Base-by-base conservation (phyloP, 92 coral and sea anemone species). In the Epizoanthus fatuus region DNA sequence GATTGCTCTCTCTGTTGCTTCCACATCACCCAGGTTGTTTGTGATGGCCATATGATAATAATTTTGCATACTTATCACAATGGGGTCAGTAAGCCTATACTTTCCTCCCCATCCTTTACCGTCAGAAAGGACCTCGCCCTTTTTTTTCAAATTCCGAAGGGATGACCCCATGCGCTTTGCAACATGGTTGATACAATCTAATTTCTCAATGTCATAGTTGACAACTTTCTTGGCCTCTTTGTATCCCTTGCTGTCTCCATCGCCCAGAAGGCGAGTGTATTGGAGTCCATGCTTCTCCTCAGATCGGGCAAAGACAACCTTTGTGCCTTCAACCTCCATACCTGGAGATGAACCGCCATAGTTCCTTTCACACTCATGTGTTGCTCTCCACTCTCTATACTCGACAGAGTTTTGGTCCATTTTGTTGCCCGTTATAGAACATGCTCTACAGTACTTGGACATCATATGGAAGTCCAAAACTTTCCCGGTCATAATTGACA, bases 71-170 rank as follows among this genome's bases (percentile, higher is more conserved):
- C 44, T 72, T 40, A 25, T 45, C 13, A 39, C 59, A 15, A 40
- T 72, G 53, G 37, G 54, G 37, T 72, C 79, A 49, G 58, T 72
- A 29, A 72, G 35, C 29, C 60, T 51, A 12, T 25, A 51, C 32
- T 51, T n/a, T 10, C 63, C 79, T 72, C 79, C 79, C 79, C 79
- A 72, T 20, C 79, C 60, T 49, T 72, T 72, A 14, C 79, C 79
- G 44, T 72, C 79, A 45, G 79, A 72, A 72, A 56, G 59, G 53
- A 32, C 35, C 37, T 22, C 37, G 9, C 79, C 59, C 44, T 22
- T 72, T 32, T 72, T 72, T 72, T 72, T 72, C 32, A 14, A 45
- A 5, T 72, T 56, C n/a, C 35, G 79, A 13, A 40, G 79, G 37
- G 58, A 72, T 51, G 38, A 9, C 37, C 60, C 79, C 79, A 72